These are phyloP conservation scores for Alsophila aescularia DNA, from an alignment of 2,888 invertebrate genomes.

Conservation along the genomic window DNA sequence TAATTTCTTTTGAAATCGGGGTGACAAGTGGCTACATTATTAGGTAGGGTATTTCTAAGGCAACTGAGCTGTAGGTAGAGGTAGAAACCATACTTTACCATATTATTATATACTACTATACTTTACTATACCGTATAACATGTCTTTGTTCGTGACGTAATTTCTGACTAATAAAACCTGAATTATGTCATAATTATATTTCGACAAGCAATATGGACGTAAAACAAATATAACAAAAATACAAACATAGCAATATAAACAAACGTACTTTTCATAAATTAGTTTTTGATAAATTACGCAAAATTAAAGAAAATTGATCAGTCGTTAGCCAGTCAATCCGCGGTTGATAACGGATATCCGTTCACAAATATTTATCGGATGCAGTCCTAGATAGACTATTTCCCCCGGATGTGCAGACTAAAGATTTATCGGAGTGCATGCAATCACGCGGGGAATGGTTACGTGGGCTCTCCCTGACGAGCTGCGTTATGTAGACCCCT, in stretches of 20 bases:
- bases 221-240: too few relatives aligned
- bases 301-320: not conserved
- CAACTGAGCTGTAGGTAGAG: not conserved
- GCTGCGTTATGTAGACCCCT: not conserved
- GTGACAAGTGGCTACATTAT: slow-evolving; percentile 13
- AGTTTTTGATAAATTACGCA: not conserved
- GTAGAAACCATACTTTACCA: too few relatives aligned
- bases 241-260: too few relatives aligned
- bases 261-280: too few relatives aligned
- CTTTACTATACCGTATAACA: too few relatives aligned
- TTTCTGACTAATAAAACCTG: too few relatives aligned
- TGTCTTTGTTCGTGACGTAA: too few relatives aligned
- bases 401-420: slow-evolving; percentile 49
- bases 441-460: slow-evolving; percentile 45
- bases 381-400: slow-evolving; percentile 27
- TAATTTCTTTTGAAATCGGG: slow-evolving; percentile 61
- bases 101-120: too few relatives aligned
- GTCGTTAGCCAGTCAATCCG: slow-evolving; percentile 16
- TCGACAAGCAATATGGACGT: too few relatives aligned
- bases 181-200: too few relatives aligned
- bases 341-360: slow-evolving; percentile 42
- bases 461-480: slow-evolving; percentile 5
- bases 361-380: slow-evolving; percentile 47
- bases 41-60: not conserved
- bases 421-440: slow-evolving; percentile 47